Percentiles rank a stretch among this genome's conserved stretches.
phyloP scores from a whole-genome alignment of 2,113 vertebrate species.

The Cygnus atratus region DNA sequence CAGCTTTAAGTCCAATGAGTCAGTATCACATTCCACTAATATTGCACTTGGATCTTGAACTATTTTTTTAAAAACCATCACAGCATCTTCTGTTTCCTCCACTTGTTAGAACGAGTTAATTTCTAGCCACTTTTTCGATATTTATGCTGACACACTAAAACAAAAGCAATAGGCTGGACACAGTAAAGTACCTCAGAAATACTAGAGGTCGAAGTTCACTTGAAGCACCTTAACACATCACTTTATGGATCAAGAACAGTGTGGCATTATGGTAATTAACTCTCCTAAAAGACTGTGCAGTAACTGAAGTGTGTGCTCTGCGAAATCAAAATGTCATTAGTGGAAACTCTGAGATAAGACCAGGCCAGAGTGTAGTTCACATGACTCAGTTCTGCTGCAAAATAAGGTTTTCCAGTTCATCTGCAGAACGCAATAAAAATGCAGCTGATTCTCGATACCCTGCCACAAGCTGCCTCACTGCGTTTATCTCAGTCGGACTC shows the following conservation, averaged over 20 bases:
- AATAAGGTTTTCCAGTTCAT: constrained; percentile 99
- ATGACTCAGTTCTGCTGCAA: constrained; percentile 97
- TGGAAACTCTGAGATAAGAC: constrained; percentile 79
- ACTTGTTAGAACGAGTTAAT: constrained; percentile 78
- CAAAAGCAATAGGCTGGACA: constrained; percentile 80
- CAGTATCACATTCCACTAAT: constrained; percentile 86
- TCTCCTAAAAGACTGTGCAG: constrained; percentile 76
- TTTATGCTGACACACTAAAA: constrained; percentile 81
- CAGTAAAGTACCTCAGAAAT: constrained; percentile 73
- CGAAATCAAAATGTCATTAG: constrained; percentile 81
- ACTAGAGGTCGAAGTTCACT: constrained; percentile 78
- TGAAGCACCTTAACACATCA: constrained; percentile 80
- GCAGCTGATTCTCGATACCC: constrained; percentile 97
- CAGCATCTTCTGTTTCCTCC: constrained; percentile 78
- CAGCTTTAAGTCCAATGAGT: constrained; percentile 82
- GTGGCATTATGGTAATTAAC: constrained; percentile 79
- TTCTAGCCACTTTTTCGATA: constrained; percentile 78
- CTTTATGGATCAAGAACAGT: constrained; percentile 78
- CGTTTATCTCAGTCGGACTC: constrained; percentile 94
- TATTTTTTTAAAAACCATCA: constrained; percentile 58
- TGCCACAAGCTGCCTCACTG: constrained; percentile 96
- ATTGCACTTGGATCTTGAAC: constrained; percentile 85
- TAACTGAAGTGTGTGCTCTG: constrained; percentile 77
- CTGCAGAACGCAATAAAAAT: constrained; percentile 95
- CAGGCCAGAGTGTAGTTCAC: constrained; percentile 63